Conservation (phyloP, 1,140 invertebrate genomes). For the Drosophila carrolli region DNA sequence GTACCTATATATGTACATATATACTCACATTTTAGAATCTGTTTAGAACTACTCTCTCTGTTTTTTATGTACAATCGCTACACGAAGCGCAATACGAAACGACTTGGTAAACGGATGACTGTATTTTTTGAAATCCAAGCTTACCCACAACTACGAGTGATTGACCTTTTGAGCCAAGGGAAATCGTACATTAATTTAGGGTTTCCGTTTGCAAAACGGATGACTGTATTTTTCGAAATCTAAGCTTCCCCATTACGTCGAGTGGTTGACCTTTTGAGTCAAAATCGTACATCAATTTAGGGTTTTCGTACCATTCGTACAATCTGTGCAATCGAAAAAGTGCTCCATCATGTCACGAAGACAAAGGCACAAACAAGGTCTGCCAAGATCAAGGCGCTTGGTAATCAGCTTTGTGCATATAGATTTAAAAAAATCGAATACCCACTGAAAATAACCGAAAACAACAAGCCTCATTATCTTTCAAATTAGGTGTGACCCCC, state of each 20-base stretch:
- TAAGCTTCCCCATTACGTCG: neutral
- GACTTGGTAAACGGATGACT: slow-evolving; percentile 11
- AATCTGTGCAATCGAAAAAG: slow-evolving; percentile 22
- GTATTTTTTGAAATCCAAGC: slow-evolving; percentile 22
- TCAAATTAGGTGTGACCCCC: slow-evolving; percentile 61
- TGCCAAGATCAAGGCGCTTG: slow-evolving; percentile 69
- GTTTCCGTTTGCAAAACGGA: slow-evolving; percentile 14
- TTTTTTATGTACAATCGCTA: slow-evolving; percentile 8
- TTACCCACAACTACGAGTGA: slow-evolving; percentile 5
- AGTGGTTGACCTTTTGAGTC: slow-evolving; percentile 23
- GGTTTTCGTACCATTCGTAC: slow-evolving; percentile 16
- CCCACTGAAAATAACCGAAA: slow-evolving; percentile 51
- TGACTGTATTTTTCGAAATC: slow-evolving; percentile 28
- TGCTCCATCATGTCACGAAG: slow-evolving; percentile 57
- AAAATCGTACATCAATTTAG: slow-evolving; percentile 20
- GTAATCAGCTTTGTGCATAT: slow-evolving; percentile 67
- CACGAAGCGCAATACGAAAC: slow-evolving; percentile 3
- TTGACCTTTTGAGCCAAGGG: slow-evolving; percentile 8
- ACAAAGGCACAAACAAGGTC: slow-evolving; percentile 70
- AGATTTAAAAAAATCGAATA: slow-evolving; percentile 47
- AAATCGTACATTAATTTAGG: slow-evolving; percentile 21
- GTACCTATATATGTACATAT: slow-evolving; percentile 6
- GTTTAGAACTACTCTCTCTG: slow-evolving; percentile 13
- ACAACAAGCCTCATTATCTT: slow-evolving; percentile 69
- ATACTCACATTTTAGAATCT: slow-evolving; percentile 22